Evolutionary conservation across 2,888 invertebrate species (phyloP).

Genomic region (Anaspis maculata): DNA sequence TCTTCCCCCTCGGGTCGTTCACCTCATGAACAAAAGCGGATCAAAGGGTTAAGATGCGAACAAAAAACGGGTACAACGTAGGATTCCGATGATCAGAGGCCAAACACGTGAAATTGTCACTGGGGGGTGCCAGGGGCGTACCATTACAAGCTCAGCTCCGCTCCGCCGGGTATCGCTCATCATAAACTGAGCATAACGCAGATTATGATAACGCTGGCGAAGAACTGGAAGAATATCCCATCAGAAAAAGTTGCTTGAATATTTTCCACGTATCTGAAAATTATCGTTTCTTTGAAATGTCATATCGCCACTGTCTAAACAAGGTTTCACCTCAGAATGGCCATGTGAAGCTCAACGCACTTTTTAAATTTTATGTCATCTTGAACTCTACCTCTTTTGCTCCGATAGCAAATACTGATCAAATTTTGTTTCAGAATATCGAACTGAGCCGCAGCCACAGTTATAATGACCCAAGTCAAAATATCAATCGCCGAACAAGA

Average conservation of each 20-base stretch:
- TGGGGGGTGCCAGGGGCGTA: no score
- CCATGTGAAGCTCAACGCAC: constrained; percentile 3
- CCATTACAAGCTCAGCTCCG: no score
- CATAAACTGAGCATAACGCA: no score
- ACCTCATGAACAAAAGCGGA: no score
- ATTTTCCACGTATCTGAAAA: constrained; percentile 5
- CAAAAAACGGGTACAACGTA: no score
- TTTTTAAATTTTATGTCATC: constrained; percentile 1
- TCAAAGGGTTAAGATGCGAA: no score
- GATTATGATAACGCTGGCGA: constrained; percentile 13
- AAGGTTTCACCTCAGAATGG: constrained; percentile 2
- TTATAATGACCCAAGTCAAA: constrained; percentile 16
- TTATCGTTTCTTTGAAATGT: neutral
- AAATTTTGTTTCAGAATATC: constrained; percentile 21
- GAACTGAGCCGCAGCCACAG: constrained; percentile 19
- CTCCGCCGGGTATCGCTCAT: no score
- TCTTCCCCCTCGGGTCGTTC: no score
- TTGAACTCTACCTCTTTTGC: neutral
- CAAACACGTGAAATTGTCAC: no score
- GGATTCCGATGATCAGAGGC: no score
- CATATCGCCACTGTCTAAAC: no score
- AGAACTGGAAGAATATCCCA: constrained; percentile 12
- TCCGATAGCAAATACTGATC: constrained; percentile 6
- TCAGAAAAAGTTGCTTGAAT: constrained; percentile 9
- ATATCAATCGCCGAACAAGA: constrained; percentile 12